These are phyloP conservation scores for Thamnophis sirtalis DNA, from an alignment of 2,113 vertebrate genomes.

Conservation along the genomic window DNA sequence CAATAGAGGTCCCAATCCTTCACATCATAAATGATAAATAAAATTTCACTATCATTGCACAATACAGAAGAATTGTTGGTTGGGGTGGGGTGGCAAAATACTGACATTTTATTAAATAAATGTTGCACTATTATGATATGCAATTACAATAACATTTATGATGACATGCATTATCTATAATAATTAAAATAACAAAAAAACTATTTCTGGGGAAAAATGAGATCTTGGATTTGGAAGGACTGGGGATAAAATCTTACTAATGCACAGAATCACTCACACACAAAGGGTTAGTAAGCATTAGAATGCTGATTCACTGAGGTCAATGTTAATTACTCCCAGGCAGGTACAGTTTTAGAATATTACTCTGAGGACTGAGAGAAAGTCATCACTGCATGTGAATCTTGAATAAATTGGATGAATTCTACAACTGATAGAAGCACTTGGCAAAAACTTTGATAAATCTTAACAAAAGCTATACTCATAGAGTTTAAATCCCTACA, in stretches of 20 bases:
- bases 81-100: accelerated
- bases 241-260: not conserved
- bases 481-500: not conserved
- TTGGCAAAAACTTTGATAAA: not conserved
- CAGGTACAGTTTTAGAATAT: not conserved
- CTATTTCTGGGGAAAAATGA: not conserved
- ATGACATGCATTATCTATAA: not conserved
- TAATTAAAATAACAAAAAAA: not conserved
- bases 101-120: not conserved
- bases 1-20: not conserved
- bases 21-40: not conserved
- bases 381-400: not conserved
- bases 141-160: not conserved
- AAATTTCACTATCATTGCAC: not conserved
- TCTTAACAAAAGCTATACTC: not conserved
- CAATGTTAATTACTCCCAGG: not conserved
- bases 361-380: not conserved
- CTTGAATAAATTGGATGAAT: not conserved
- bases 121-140: not conserved
- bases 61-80: not conserved
- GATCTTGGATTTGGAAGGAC: not conserved
- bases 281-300: not conserved
- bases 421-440: not conserved
- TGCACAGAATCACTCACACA: not conserved
- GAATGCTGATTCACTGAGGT: not conserved